Conservation (phyloP, 23 tunicate species). For the Botrylloides violaceus region DNA sequence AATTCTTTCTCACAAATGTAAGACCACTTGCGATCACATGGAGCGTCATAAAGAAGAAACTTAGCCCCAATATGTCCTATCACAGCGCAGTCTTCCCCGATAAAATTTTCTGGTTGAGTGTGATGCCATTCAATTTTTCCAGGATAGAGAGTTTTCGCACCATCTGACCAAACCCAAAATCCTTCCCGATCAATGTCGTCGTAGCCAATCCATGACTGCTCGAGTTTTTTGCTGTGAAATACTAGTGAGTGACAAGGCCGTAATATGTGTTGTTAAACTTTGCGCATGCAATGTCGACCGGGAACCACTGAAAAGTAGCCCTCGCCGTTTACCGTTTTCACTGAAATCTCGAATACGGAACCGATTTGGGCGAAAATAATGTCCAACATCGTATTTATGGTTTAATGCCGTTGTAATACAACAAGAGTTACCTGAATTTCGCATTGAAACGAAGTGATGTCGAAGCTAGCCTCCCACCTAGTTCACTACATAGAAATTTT, state of each 20-base stretch:
- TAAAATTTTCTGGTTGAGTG: not conserved
- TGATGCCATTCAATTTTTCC: not conserved
- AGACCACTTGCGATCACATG: not conserved
- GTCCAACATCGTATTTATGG: too few species aligned
- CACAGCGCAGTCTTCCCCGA: not conserved
- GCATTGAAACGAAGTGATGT: too few species aligned
- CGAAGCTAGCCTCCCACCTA: not conserved
- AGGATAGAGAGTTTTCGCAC: not conserved
- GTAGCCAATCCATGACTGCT: not conserved
- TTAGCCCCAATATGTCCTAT: not conserved
- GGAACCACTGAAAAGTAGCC: too few species aligned
- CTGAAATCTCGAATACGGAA: too few species aligned
- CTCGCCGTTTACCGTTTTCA: too few species aligned
- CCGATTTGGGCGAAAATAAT: too few species aligned
- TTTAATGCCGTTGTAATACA: too few species aligned
- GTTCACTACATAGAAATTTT: not conserved
- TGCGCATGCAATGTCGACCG: too few species aligned
- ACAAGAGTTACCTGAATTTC: too few species aligned
- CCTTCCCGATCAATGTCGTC: not conserved
- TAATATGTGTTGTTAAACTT: too few species aligned
- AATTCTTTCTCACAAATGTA: not conserved
- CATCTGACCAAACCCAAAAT: not conserved
- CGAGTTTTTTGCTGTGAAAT: not conserved
- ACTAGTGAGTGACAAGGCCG: too few species aligned
- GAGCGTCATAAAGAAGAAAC: not conserved